phyloP scores from a whole-genome alignment of 2,113 vertebrate species.

The human (Homo sapiens) region DNA sequence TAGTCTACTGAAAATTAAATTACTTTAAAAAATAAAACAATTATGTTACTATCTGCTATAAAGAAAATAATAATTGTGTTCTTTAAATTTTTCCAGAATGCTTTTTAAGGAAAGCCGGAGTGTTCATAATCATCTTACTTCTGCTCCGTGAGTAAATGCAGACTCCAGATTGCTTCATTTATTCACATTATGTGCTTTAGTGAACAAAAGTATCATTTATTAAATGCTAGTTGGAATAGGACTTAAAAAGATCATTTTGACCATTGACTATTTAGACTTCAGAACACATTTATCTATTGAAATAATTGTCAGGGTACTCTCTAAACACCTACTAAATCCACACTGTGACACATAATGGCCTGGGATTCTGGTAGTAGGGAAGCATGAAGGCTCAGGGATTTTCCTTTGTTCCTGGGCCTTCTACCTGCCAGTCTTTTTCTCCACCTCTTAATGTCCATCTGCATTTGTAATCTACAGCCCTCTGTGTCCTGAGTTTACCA shows the following conservation, averaged over 20 bases:
- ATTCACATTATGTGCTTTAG: background rate
- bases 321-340: background rate
- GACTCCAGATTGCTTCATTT: conserved; percentile 3
- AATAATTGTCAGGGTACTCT: background rate
- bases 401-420: background rate
- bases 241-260: conserved; percentile 3
- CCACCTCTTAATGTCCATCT: background rate
- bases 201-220: conserved; percentile 6
- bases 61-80: conserved; percentile 24
- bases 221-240: background rate
- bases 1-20: conserved; percentile 54
- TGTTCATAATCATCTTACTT: conserved; percentile 96
- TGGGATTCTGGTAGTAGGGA: background rate
- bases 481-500: background rate
- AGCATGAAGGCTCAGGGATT: background rate
- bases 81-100: conserved; percentile 87
- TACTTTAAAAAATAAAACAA: background rate
- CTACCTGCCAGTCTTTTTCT: background rate
- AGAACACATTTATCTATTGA: background rate
- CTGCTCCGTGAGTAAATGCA: conserved; percentile 93
- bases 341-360: background rate
- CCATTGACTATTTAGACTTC: background rate
- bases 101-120: conserved; percentile 97
- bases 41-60: background rate
- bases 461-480: background rate